Evolutionary conservation across 2,113 vertebrate genomes (phyloP).

Genomic region (Tragelaphus buxtoni): DNA sequence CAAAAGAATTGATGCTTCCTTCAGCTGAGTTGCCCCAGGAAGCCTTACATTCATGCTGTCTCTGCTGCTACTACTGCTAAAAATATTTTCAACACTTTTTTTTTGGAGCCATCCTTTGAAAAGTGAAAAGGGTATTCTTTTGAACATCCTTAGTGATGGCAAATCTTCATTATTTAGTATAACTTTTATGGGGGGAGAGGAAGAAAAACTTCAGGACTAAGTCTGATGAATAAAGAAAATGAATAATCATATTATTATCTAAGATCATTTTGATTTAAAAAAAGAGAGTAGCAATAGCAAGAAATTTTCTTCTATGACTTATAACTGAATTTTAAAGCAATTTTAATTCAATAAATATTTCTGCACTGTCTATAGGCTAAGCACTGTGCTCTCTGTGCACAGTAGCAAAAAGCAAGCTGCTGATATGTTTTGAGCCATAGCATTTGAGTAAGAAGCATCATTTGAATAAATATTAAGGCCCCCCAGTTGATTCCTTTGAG

Average conservation of each 20-base stretch:
- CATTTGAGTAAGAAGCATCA: background rate
- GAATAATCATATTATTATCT: background rate
- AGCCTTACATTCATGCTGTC: background rate
- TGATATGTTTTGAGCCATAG: background rate
- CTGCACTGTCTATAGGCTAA: background rate
- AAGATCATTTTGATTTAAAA: background rate
- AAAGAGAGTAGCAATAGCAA: background rate
- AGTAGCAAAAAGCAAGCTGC: background rate
- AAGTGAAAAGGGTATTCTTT: slow-evolving; percentile 1
- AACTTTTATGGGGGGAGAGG: background rate
- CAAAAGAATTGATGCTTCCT: background rate
- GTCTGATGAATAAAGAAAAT: slow-evolving; percentile 3
- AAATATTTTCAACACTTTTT: slow-evolving; percentile 12
- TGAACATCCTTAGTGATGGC: background rate
- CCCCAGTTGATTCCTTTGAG: background rate
- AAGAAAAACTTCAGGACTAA: background rate
- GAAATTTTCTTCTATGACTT: background rate
- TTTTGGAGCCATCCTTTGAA: slow-evolving; percentile 7
- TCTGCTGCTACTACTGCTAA: background rate
- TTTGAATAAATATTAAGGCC: background rate
- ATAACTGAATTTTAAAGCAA: background rate
- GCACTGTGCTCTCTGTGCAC: background rate
- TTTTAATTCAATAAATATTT: background rate
- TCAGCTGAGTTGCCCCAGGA: background rate
- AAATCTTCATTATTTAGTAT: slow-evolving; percentile 5